These are phyloP conservation scores for Microcebus tavaratra DNA, from an alignment of 2,113 vertebrate species.

Conservation along the genomic window DNA sequence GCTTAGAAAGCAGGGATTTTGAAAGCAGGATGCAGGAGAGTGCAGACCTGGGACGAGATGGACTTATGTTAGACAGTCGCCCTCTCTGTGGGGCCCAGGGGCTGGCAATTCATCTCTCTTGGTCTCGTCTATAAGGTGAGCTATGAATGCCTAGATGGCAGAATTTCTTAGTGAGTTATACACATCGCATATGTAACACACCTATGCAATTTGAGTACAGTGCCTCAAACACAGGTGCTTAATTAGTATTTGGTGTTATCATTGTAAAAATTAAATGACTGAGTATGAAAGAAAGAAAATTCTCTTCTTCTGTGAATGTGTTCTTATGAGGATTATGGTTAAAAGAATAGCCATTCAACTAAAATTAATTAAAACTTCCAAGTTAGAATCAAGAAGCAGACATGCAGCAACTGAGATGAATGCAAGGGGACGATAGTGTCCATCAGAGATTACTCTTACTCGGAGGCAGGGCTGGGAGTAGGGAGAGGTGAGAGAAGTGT, in stretches of 20 bases:
- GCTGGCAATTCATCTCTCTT: not conserved
- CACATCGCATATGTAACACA: not conserved
- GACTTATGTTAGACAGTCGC: not conserved
- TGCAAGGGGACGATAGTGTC: not conserved
- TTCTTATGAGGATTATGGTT: conserved; percentile 62
- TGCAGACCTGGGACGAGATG: not conserved
- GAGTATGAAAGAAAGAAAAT: conserved; percentile 8
- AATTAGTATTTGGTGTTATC: not conserved
- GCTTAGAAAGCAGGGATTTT: not conserved
- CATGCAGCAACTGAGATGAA: not conserved
- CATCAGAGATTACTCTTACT: not conserved
- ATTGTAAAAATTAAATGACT: not conserved
- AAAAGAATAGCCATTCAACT: not conserved
- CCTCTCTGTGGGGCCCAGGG: not conserved
- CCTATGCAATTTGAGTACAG: not conserved
- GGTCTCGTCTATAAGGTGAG: not conserved
- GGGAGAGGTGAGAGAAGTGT: accelerated
- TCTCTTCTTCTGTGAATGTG: conserved; percentile 33
- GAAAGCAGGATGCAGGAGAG: too few species aligned
- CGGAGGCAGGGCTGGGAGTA: not conserved
- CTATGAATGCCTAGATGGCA: not conserved
- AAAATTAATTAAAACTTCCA: conserved; percentile 29
- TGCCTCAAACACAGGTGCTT: not conserved
- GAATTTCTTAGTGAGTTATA: not conserved
- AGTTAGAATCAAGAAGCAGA: not conserved